Conservation (phyloP, 2,797 vertebrate species). For the Catamblyrhynchus diadema region DNA sequence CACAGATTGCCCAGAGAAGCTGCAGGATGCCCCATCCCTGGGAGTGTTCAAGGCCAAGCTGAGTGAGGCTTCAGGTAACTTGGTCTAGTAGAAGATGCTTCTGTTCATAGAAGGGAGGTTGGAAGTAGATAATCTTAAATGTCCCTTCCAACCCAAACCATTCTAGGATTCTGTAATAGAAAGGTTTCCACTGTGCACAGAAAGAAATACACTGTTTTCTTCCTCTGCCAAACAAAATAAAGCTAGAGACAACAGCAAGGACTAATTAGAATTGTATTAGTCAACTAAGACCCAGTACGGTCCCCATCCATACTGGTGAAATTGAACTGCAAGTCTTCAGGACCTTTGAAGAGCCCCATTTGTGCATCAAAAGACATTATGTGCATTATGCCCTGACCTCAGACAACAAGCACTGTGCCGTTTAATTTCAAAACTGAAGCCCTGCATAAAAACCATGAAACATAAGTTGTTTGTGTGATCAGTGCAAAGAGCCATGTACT, state of each 20-base stretch:
- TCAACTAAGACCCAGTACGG: background rate
- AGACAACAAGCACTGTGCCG: background rate
- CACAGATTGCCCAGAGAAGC: background rate
- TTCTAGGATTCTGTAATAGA: background rate
- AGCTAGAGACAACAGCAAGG: background rate
- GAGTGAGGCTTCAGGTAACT: no score
- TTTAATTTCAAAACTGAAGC: background rate
- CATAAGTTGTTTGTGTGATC: rapidly evolving
- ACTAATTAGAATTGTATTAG: background rate
- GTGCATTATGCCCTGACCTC: background rate
- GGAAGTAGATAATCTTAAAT: background rate
- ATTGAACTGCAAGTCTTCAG: background rate
- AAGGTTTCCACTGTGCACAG: background rate
- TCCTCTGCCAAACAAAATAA: background rate
- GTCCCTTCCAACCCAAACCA: background rate
- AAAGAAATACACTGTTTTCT: background rate
- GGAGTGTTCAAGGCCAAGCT: background rate
- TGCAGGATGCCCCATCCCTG: background rate
- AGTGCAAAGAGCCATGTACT: rapidly evolving
- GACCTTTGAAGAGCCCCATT: background rate
- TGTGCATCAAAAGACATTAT: background rate
- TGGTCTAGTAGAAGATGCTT: background rate
- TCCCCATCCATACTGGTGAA: background rate
- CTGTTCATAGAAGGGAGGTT: background rate
- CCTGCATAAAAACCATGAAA: background rate